phyloP scores from a whole-genome alignment of 2,113 vertebrate genomes.

The Lepidothrix coronata region DNA sequence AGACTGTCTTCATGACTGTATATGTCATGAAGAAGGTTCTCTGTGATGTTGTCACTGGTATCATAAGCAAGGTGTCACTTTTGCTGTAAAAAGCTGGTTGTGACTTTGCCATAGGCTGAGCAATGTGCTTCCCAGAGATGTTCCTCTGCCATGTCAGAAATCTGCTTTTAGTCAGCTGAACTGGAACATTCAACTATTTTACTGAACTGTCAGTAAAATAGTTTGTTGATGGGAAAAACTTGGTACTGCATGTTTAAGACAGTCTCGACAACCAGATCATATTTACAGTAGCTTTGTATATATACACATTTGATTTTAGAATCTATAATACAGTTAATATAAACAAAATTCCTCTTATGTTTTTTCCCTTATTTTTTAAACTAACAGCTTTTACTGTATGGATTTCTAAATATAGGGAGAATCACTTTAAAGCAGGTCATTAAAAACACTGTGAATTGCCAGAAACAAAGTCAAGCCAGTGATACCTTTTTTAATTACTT shows the following conservation, averaged over 20 bases:
- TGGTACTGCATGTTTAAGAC: neutral
- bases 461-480: neutral
- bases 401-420: neutral
- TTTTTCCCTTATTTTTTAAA: neutral
- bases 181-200: neutral
- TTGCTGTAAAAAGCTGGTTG: neutral
- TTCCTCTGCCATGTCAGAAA: neutral
- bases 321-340: neutral
- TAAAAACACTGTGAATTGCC: neutral
- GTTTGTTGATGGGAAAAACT: neutral
- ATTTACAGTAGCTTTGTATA: neutral
- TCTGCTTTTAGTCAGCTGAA: neutral
- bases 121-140: neutral
- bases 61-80: neutral
- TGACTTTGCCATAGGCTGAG: neutral
- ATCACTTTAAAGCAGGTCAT: neutral
- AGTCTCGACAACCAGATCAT: neutral
- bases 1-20: neutral
- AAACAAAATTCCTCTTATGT: neutral
- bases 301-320: neutral
- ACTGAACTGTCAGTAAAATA: neutral
- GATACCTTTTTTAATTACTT: neutral
- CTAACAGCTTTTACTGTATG: neutral
- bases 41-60: neutral
- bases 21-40: neutral